Conservation (phyloP, 1,140 invertebrate species). For the Bilobella aurantiaca region DNA sequence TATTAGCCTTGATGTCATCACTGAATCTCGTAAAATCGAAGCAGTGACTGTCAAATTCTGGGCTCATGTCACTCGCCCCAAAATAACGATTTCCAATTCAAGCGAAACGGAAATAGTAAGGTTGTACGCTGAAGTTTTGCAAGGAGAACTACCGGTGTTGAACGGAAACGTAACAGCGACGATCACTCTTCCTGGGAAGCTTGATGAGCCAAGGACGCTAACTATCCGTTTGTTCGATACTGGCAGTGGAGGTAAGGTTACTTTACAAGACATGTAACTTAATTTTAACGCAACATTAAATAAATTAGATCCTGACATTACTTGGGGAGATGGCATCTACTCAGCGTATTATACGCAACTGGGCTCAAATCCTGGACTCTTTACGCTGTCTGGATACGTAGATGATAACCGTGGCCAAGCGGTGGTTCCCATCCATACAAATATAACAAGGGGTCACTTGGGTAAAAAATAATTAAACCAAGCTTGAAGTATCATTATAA, state of each 20-base stretch:
- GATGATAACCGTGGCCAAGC: conserved; percentile 35
- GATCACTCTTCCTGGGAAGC: conserved; percentile 18
- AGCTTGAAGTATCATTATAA: not conserved
- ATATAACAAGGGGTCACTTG: conserved; percentile 27
- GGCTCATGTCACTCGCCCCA: conserved; percentile 24
- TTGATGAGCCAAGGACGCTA: conserved; percentile 25
- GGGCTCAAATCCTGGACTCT: conserved; percentile 36
- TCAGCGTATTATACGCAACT: conserved; percentile 37
- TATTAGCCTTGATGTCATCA: conserved; percentile 34
- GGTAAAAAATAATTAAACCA: conserved; percentile 17
- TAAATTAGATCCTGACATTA: conserved; percentile 35
- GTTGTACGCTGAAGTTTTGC: conserved; percentile 31
- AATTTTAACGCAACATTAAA: not conserved
- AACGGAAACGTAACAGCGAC: conserved; percentile 34
- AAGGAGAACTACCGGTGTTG: conserved; percentile 34
- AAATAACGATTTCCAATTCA: conserved; percentile 12
- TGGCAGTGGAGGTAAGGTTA: conserved; percentile 31
- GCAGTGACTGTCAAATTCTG: conserved; percentile 33
- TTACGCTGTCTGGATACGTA: conserved; percentile 33
- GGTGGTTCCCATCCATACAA: conserved; percentile 32
- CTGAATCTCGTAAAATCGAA: conserved; percentile 31
- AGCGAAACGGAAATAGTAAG: conserved; percentile 20
- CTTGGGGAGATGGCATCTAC: conserved; percentile 36
- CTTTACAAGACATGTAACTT: conserved; percentile 1
- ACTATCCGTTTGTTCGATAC: conserved; percentile 30